Conservation (phyloP, 2,797 vertebrate genomes). For the Tolypeutes matacus region DNA sequence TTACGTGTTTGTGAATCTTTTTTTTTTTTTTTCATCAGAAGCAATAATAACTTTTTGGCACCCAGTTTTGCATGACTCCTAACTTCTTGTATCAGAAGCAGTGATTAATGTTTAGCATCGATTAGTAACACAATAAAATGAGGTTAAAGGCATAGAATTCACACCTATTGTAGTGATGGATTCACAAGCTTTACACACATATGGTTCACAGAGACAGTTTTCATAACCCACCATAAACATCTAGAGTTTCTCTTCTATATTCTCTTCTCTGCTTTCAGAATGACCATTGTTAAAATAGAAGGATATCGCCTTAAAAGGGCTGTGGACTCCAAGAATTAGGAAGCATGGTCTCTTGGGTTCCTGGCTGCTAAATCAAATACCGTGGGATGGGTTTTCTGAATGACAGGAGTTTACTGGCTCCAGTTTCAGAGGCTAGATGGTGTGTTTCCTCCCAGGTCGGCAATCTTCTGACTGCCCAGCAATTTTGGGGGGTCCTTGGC, state of each 20-base stretch:
- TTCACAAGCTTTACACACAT: not conserved
- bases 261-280: not conserved
- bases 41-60: not conserved
- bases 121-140: not conserved
- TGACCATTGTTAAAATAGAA: too few species aligned
- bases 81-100: not conserved
- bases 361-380: too few species aligned
- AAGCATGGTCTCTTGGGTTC: not conserved
- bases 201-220: fast-evolving
- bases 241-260: not conserved
- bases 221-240: too few species aligned
- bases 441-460: too few species aligned
- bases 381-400: too few species aligned
- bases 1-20: not conserved
- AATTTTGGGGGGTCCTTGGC: too few species aligned
- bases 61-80: not conserved
- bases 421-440: too few species aligned
- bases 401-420: too few species aligned
- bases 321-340: not conserved
- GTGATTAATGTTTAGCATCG: not conserved
- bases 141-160: not conserved
- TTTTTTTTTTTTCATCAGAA: not conserved
- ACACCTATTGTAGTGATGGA: fast-evolving
- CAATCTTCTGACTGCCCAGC: too few species aligned
- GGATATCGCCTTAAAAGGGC: not conserved